These are phyloP conservation scores for Triops longicaudatus DNA, from an alignment of 1,140 invertebrate genomes.

Conservation along the genomic window DNA sequence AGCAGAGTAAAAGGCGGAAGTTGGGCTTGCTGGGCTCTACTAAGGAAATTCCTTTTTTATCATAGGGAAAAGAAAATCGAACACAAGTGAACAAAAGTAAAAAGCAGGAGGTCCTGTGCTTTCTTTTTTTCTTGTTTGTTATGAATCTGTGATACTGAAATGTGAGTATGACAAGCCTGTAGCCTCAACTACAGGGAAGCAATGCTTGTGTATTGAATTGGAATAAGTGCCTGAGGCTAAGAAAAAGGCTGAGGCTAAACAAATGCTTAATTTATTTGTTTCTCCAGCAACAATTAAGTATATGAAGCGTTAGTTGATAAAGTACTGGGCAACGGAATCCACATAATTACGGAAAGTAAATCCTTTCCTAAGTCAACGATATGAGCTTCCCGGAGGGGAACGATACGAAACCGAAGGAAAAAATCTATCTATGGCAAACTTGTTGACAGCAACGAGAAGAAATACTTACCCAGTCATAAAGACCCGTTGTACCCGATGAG, in stretches of 20 bases:
- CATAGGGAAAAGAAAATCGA: not conserved
- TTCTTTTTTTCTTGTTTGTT: not conserved
- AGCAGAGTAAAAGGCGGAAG: conserved; percentile 10
- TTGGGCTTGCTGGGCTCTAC: conserved; percentile 1
- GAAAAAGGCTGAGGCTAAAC: not conserved
- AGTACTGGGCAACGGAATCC: not conserved
- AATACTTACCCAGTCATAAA: not conserved
- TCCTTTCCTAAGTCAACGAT: not conserved
- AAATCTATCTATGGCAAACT: conserved; percentile 10
- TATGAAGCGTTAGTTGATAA: not conserved
- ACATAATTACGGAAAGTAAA: not conserved
- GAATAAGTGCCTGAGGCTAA: not conserved
- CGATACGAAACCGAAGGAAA: not conserved
- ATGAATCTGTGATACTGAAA: not conserved
- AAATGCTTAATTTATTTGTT: not conserved
- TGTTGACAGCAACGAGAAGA: conserved; percentile 17
- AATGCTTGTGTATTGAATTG: not conserved
- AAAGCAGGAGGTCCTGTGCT: not conserved
- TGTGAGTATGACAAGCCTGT: not conserved
- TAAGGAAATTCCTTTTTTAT: not conserved
- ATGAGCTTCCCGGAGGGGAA: not conserved
- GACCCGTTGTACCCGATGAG: not conserved
- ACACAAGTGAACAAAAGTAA: not conserved
- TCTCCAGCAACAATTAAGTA: not conserved
- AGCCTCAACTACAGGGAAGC: not conserved